These are phyloP conservation scores for Zaprionus kolodkinae DNA, from an alignment of 1,140 invertebrate genomes.

Conservation along the genomic window DNA sequence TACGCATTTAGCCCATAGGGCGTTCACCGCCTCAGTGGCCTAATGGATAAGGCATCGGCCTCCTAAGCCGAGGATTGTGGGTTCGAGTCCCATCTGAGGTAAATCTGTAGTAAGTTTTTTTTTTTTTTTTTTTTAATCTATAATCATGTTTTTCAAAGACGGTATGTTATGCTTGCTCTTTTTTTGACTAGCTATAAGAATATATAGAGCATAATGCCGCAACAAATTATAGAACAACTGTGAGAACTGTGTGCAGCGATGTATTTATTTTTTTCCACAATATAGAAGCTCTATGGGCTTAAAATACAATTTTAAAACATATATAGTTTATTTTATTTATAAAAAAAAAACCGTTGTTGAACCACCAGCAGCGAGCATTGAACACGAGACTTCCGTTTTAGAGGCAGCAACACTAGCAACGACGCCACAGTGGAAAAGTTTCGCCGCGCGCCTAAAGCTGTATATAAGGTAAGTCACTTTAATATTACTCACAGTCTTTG, in stretches of 20 bases:
- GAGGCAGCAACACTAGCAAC: not conserved
- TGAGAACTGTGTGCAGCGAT: too few relatives aligned
- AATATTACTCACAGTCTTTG: not conserved
- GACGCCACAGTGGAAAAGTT: not conserved
- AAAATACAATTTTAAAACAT: too few relatives aligned
- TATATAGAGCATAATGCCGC: not conserved
- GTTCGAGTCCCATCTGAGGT: slow-evolving; percentile 69
- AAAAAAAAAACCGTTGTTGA: too few relatives aligned
- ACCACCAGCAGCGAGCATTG: not conserved
- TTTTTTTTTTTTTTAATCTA: slow-evolving; percentile 3
- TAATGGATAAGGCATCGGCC: slow-evolving; percentile 78
- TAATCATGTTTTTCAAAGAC: not conserved
- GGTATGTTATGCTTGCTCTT: too few relatives aligned
- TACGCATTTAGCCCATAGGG: slow-evolving; percentile 6
- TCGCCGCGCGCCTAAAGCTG: rapidly evolving
- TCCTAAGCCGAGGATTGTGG: slow-evolving; percentile 78
- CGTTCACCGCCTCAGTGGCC: slow-evolving; percentile 57
- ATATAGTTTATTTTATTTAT: too few relatives aligned
- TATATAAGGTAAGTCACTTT: not conserved
- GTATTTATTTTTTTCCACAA: too few relatives aligned
- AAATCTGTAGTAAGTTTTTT: not conserved
- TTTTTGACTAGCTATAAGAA: not conserved
- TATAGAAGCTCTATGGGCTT: too few relatives aligned
- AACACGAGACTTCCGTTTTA: not conserved
- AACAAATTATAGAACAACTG: too few relatives aligned